Conservation (phyloP, 2,888 invertebrate genomes). For the Argyresthia albistria region DNA sequence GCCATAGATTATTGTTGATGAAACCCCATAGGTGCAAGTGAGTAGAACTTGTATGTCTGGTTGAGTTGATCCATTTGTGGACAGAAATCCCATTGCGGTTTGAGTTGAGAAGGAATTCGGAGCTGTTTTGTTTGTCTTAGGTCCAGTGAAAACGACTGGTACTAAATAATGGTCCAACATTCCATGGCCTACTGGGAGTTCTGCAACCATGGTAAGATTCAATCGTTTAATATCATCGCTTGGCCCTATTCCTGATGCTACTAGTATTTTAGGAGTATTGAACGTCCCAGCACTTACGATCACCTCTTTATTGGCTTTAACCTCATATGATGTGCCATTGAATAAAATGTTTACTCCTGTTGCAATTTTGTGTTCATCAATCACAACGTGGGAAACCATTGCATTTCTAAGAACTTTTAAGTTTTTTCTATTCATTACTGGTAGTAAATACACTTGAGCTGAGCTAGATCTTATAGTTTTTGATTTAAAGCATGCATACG, state of each 20-base stretch:
- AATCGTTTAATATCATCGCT: not conserved
- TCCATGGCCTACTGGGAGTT: not conserved
- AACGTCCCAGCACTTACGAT: not conserved
- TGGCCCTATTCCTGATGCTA: constrained; percentile 1
- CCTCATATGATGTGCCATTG: not conserved
- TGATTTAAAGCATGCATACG: constrained; percentile 5
- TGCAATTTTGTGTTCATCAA: not conserved
- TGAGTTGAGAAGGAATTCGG: no score
- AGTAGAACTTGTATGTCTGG: no score
- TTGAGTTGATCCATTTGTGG: no score
- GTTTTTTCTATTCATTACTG: constrained; percentile 18
- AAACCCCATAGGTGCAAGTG: no score
- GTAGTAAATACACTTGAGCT: constrained; percentile 21
- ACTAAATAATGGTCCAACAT: not conserved
- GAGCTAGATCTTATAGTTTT: constrained; percentile 12
- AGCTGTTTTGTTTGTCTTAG: no score
- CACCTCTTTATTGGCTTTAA: not conserved
- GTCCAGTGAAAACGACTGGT: not conserved
- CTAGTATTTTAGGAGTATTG: constrained; percentile 1
- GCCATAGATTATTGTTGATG: no score
- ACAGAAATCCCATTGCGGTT: no score
- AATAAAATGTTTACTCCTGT: not conserved
- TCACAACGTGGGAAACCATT: constrained; percentile 10
- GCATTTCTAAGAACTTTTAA: constrained; percentile 22
- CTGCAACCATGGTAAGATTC: not conserved